Evolutionary conservation across 1,140 invertebrate species (phyloP), one percentile per base, ranked within the genome.

Genomic region (Phymastichus coffea): DNA sequence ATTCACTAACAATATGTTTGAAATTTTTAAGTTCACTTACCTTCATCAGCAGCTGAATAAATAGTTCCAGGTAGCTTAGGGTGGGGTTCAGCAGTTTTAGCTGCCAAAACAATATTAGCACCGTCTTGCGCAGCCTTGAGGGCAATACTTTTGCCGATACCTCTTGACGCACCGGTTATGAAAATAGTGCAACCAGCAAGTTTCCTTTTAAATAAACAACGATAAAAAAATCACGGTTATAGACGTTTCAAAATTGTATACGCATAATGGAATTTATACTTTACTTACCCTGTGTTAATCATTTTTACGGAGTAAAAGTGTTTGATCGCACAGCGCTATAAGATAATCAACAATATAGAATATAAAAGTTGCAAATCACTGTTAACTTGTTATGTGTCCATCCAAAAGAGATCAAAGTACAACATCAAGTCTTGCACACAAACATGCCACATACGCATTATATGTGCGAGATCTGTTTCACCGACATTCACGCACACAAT

Each of bases 51-150:
- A 47, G 97, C 94, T 4, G 93, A 88, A 77, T 94, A 99, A 76
- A 99, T 98, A 15, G 97, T 99, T 59, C 97, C 97, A n/a, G 94
- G 93, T 44, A 99, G 78, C 81, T 98, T 99, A 7, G 96, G 94
- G 87, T 99, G 95, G 1, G 93, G 87, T 67, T 93, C 88, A 1
- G 90, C 91, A n/a, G 95, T 99, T 84, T 98, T 99, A 1, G 95
- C 95, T 54, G 94, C 95, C 66, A 98, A 87, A 8, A 97, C 88
- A 69, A 99, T 84, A 80, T 98, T 98, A 0, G 95, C 95, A 52
- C 94, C 94, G 89, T 99, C 97, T 74, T 86, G 87, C 0, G 94
- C 93, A 2, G 89, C 89, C 82, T 96, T 97, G 28, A 99, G 71
- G 9, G 95, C 97, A 66, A 99, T 99, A 35, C 88, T 92, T 79